Evolutionary conservation across 2,797 vertebrate genomes (phyloP).

Genomic region (Cyprinodon diabolis): DNA sequence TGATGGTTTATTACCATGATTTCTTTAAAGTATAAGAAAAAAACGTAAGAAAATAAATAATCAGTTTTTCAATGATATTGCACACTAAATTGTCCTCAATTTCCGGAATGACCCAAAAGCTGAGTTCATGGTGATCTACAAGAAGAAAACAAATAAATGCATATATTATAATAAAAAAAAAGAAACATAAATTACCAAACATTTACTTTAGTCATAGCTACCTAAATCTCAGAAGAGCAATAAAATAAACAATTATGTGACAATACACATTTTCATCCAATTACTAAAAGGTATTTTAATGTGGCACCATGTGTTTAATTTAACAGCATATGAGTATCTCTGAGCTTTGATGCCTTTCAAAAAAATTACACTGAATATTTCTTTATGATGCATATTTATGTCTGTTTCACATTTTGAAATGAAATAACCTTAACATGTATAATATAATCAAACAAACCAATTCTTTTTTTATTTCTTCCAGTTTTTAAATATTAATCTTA

Average conservation of each 20-base stretch:
- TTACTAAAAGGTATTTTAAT: background rate
- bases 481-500: constrained; percentile 18
- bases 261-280: background rate
- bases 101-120: too few relatives aligned
- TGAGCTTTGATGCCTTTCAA: background rate
- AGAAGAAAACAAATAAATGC: background rate
- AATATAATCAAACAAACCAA: background rate
- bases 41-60: too few relatives aligned
- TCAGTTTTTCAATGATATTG: too few relatives aligned
- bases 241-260: background rate
- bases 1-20: too few relatives aligned
- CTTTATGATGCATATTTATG: background rate
- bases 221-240: background rate
- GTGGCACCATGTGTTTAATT: background rate
- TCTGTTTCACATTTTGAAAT: background rate
- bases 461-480: background rate
- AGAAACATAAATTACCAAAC: background rate
- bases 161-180: background rate
- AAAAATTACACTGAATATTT: background rate
- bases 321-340: background rate
- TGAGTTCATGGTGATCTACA: background rate
- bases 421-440: background rate
- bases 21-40: too few relatives aligned
- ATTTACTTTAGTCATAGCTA: background rate
- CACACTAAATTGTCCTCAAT: too few relatives aligned